phyloP scores from a whole-genome alignment of 35 echinoderm and acorn worm genomes.

The Patiria miniata region DNA sequence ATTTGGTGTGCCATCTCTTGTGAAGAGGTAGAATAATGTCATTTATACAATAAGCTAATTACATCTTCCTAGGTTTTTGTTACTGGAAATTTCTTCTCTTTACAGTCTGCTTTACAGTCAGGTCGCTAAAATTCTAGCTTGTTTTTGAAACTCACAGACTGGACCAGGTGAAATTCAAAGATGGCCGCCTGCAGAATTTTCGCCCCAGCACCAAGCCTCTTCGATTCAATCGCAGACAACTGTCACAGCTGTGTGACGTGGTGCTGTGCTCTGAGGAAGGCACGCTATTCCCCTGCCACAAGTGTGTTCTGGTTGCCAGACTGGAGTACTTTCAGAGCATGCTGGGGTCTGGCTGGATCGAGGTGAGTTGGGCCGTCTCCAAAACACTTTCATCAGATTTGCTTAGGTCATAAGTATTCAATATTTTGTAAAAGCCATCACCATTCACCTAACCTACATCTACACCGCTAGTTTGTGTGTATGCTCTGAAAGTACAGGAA shows the following conservation, averaged over 20 bases:
- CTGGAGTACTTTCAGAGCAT: constrained; percentile 98
- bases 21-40: constrained; percentile 63
- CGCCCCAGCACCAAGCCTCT: constrained; percentile 35
- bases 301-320: constrained; percentile 87
- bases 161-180: constrained; percentile 73
- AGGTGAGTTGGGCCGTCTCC: constrained; percentile 55
- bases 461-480: too few species aligned
- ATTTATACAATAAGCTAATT: too few species aligned
- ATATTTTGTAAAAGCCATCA: too few species aligned
- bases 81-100: too few species aligned
- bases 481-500: too few species aligned
- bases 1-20: constrained; percentile 80
- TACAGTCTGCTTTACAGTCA: too few species aligned
- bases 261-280: constrained; percentile 78
- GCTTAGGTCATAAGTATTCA: too few species aligned
- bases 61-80: too few species aligned
- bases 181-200: constrained; percentile 70
- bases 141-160: constrained; percentile 56
- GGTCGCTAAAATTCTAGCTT: too few species aligned
- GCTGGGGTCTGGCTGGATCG: constrained; percentile 92
- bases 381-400: background rate
- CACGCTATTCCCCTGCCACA: constrained; percentile 70
- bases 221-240: constrained; percentile 51
- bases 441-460: too few species aligned
- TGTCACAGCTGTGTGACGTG: constrained; percentile 63